Evolutionary conservation across 2,888 invertebrate genomes (phyloP).

Genomic region (Mythimna impura): DNA sequence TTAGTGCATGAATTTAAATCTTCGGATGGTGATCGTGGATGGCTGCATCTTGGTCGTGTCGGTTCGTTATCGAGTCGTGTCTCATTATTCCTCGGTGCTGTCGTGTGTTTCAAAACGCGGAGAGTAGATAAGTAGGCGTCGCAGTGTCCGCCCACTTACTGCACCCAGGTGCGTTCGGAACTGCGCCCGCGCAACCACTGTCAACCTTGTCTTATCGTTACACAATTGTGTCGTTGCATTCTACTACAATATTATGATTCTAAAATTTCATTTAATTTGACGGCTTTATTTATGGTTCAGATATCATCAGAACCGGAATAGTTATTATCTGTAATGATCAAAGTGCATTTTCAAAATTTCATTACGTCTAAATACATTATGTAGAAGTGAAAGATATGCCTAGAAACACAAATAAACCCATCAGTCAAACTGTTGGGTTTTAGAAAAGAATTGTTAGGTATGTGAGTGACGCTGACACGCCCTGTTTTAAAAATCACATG

Average conservation of each 20-base stretch:
- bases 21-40: conserved; percentile 39
- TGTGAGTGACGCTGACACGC: conserved; percentile 29
- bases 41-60: conserved; percentile 61
- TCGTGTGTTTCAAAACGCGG: conserved; percentile 74
- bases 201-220: conserved; percentile 77
- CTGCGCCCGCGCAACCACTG: conserved; percentile 66
- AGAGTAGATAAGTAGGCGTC: conserved; percentile 77
- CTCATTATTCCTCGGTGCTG: conserved; percentile 73
- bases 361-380: conserved; percentile 12
- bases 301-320: background rate
- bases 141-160: conserved; percentile 81
- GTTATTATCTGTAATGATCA: background rate
- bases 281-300: conserved; percentile 5
- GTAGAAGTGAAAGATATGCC: conserved; percentile 9
- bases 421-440: conserved; percentile 43
- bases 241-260: conserved; percentile 61
- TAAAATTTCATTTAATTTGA: conserved; percentile 39
- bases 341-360: background rate
- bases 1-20: conserved; percentile 44
- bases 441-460: conserved; percentile 23
- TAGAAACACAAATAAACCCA: conserved; percentile 38
- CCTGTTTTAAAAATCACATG: conserved; percentile 26
- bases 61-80: conserved; percentile 71
- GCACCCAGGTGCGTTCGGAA: conserved; percentile 82
- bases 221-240: conserved; percentile 73